phyloP scores from a whole-genome alignment of 2,797 vertebrate species.

The Sebastes taczanowskii region DNA sequence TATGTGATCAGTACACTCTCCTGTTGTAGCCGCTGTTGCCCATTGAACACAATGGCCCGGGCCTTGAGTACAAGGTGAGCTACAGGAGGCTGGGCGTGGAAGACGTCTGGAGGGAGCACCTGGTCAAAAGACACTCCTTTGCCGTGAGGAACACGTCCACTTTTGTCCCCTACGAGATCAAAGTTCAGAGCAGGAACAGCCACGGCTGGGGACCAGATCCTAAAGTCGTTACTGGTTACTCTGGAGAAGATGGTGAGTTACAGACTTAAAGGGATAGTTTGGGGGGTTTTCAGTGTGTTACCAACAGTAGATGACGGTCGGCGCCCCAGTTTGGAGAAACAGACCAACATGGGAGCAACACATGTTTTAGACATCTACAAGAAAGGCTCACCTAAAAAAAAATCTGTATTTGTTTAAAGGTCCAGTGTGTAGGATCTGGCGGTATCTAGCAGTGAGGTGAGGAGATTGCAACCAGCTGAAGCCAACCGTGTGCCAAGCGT shows the following conservation, averaged over 20 bases:
- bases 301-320: no score
- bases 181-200: constrained; percentile 90
- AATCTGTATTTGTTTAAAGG: fast-evolving
- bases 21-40: constrained; percentile 85
- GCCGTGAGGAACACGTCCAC: constrained; percentile 87
- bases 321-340: no score
- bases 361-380: no score
- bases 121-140: constrained; percentile 86
- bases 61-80: constrained; percentile 92
- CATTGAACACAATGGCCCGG: constrained; percentile 89
- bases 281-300: no score
- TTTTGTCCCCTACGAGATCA: constrained; percentile 92
- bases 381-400: no score
- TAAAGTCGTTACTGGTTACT: constrained; percentile 86
- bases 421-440: no score
- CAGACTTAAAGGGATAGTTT: not conserved
- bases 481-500: no score
- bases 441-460: no score
- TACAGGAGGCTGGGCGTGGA: constrained; percentile 87
- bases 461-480: no score
- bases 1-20: not conserved
- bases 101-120: constrained; percentile 86
- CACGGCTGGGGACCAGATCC: constrained; percentile 91
- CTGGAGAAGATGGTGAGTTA: constrained; percentile 94
- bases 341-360: no score